Conservation (phyloP, 2,113 vertebrate genomes). For the Oreochromis tanganicae region DNA sequence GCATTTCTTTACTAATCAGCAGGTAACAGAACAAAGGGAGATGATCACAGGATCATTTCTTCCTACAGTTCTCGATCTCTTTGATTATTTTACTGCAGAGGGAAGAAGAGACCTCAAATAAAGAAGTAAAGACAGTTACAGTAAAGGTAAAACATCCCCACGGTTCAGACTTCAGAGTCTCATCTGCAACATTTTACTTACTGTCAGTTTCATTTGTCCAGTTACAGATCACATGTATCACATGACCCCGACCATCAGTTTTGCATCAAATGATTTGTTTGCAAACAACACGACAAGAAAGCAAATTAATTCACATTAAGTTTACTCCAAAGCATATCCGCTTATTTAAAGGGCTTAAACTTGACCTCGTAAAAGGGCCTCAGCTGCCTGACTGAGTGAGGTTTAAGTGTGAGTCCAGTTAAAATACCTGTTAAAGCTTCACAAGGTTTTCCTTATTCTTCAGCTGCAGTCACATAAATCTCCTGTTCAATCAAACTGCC, state of each 20-base stretch:
- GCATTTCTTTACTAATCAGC: background rate
- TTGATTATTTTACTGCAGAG: background rate
- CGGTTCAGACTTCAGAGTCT: background rate
- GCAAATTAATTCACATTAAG: background rate
- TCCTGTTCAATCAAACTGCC: background rate
- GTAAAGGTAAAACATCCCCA: accelerated
- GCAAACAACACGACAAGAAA: background rate
- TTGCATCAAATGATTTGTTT: background rate
- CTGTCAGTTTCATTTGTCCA: background rate
- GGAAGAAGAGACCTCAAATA: accelerated
- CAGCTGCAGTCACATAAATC: background rate
- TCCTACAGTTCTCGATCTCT: accelerated
- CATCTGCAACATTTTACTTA: accelerated
- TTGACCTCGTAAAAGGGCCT: accelerated
- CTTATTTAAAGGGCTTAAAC: background rate
- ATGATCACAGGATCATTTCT: background rate
- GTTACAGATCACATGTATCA: background rate
- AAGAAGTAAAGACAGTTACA: background rate
- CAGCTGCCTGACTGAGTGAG: background rate
- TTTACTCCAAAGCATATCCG: accelerated
- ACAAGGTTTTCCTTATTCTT: background rate
- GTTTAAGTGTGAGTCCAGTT: background rate
- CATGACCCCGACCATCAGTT: background rate
- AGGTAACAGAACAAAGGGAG: background rate
- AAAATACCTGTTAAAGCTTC: background rate